A percentile compares a stretch with the other conserved stretches of the same genome.
Conservation (phyloP, 2,797 vertebrate species). For the Bucorvus abyssinicus region DNA sequence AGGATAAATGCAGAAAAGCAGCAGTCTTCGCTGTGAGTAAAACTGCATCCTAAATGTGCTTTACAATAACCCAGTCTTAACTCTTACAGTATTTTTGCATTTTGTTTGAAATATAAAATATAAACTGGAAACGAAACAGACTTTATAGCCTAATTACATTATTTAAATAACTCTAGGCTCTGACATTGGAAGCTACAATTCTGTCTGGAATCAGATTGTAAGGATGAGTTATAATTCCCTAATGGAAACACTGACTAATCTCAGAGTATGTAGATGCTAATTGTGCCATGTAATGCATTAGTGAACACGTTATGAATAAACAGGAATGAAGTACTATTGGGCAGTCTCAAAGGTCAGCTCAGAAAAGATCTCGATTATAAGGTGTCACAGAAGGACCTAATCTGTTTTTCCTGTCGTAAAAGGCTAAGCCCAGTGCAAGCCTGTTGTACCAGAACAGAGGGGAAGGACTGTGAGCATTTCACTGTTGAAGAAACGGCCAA, state of each 20-base stretch:
- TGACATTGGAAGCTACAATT: slow-evolving; percentile 19
- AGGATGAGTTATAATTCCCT: slow-evolving; percentile 45
- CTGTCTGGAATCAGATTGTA: slow-evolving; percentile 15
- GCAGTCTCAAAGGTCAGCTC: background rate
- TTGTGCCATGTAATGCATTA: slow-evolving; percentile 50
- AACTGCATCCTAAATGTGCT: background rate
- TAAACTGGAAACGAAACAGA: slow-evolving; percentile 6
- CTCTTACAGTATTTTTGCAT: slow-evolving; percentile 22
- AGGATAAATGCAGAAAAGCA: slow-evolving; percentile 13
- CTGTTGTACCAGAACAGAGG: background rate
- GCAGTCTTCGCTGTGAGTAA: background rate
- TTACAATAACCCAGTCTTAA: slow-evolving; percentile 8
- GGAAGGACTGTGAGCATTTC: background rate
- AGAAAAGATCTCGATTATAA: background rate
- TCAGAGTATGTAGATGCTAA: slow-evolving; percentile 14
- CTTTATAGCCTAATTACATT: slow-evolving; percentile 23
- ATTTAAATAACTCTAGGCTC: slow-evolving; percentile 26
- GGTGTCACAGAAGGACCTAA: background rate
- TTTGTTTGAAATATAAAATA: background rate
- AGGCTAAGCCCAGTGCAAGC: background rate
- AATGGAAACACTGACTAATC: slow-evolving; percentile 43
- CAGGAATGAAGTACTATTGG: slow-evolving; percentile 1
- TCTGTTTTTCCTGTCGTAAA: background rate
- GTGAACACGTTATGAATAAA: slow-evolving; percentile 16
- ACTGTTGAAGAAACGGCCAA: background rate